These are phyloP conservation scores for Eremobia ochroleuca DNA, from an alignment of 2,888 invertebrate species.

Conservation along the genomic window DNA sequence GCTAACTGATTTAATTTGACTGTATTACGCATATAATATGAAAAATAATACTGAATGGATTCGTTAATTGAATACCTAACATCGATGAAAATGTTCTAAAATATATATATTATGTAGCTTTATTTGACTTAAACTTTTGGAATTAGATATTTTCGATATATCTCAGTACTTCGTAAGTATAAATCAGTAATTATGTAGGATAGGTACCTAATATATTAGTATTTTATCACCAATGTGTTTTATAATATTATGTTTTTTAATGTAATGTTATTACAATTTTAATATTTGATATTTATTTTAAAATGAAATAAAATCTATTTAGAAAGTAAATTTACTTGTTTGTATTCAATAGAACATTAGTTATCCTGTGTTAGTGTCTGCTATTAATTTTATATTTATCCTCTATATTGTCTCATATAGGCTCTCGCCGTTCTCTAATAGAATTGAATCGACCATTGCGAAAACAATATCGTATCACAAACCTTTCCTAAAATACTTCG, in stretches of 20 bases:
- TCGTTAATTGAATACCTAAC: constrained; percentile 28
- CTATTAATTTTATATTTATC: not conserved
- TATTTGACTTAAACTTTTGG: constrained; percentile 18
- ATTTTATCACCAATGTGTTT: constrained; percentile 51
- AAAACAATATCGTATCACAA: constrained; percentile 11
- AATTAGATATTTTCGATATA: constrained; percentile 28
- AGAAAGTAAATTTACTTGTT: constrained; percentile 37
- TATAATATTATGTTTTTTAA: constrained; percentile 49
- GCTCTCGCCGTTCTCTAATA: not conserved
- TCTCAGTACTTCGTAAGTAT: constrained; percentile 32
- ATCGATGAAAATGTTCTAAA: constrained; percentile 60
- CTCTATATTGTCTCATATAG: not conserved
- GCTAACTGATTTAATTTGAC: not conserved
- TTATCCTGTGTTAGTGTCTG: not conserved
- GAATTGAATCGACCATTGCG: not conserved
- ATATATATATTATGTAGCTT: constrained; percentile 14
- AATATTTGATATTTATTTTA: constrained; percentile 58
- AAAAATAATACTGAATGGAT: constrained; percentile 12
- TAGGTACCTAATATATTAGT: constrained; percentile 32
- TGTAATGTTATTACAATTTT: constrained; percentile 54
- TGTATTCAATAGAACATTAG: constrained; percentile 29
- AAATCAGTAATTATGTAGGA: constrained; percentile 48
- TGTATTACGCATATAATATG: constrained; percentile 9
- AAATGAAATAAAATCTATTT: constrained; percentile 50
- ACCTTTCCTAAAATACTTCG: not conserved